Percentiles rank a stretch among this genome's conserved stretches.
phyloP scores from a whole-genome alignment of 1,140 invertebrate species.

The Maconellicoccus hirsutus region DNA sequence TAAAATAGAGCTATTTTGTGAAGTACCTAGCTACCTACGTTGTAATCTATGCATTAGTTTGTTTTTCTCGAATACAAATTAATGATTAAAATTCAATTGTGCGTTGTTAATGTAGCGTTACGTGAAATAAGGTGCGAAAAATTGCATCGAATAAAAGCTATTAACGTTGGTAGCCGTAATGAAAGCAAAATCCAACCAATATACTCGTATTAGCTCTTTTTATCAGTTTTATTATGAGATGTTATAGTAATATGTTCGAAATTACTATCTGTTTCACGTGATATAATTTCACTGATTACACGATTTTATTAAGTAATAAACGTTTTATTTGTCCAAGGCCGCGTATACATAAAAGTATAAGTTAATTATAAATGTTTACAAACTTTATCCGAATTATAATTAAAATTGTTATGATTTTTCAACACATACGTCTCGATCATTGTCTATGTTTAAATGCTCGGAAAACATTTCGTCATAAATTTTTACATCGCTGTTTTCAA shows the following conservation, averaged over 20 bases:
- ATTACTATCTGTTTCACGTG: constrained; percentile 3
- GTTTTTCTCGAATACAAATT: not conserved
- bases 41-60: not conserved
- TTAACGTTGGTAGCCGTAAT: not conserved
- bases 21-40: too few relatives aligned
- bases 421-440: not conserved
- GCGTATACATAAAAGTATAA: not conserved
- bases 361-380: constrained; percentile 10
- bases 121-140: not conserved
- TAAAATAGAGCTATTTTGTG: too few relatives aligned
- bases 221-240: not conserved
- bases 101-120: not conserved
- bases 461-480: not conserved
- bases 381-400: not conserved
- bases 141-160: not conserved
- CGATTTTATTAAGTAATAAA: constrained; percentile 10
- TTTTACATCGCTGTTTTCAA: too few relatives aligned
- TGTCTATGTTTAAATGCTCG: not conserved
- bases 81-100: not conserved
- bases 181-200: not conserved
- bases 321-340: constrained; percentile 7
- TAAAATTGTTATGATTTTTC: not conserved
- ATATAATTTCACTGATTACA: constrained; percentile 6
- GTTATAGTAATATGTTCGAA: not conserved
- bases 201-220: not conserved